Evolutionary conservation across 2,113 vertebrate species (phyloP).

Genomic region (Anhinga rufa): DNA sequence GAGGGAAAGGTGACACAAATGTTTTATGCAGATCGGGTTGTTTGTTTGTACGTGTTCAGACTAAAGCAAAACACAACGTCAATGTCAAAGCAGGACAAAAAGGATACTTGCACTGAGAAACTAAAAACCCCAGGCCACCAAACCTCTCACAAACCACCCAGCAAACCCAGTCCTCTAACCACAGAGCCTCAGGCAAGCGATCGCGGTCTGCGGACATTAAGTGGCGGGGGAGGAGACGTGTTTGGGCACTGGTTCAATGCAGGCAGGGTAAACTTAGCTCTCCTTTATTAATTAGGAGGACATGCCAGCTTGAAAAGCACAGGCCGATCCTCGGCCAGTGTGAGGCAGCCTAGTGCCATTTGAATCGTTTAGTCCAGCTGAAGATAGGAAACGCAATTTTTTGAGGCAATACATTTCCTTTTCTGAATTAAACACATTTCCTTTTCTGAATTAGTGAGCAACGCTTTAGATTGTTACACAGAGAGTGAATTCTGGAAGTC

Average conservation of each 20-base stretch:
- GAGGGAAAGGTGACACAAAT: constrained; percentile 26
- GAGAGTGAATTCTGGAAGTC: background rate
- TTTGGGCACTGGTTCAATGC: constrained; percentile 5
- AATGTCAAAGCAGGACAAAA: constrained; percentile 53
- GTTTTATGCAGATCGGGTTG: constrained; percentile 13
- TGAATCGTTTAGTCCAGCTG: background rate
- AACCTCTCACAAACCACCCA: background rate
- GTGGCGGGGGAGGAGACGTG: background rate
- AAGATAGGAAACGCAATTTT: background rate
- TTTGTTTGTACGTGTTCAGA: constrained; percentile 38
- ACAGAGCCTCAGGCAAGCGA: background rate
- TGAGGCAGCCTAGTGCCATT: background rate
- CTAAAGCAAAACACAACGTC: constrained; percentile 36
- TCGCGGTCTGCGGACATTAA: background rate
- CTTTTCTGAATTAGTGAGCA: background rate
- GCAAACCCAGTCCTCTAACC: background rate
- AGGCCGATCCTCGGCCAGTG: background rate
- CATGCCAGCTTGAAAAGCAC: background rate
- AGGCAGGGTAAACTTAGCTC: background rate
- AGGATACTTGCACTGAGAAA: background rate
- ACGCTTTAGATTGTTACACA: background rate
- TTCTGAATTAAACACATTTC: background rate
- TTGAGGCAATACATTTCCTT: background rate
- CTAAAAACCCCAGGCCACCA: background rate
- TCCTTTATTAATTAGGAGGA: background rate